These are phyloP conservation scores for Synergus japonicus DNA, from an alignment of 2,888 invertebrate genomes.

Conservation along the genomic window DNA sequence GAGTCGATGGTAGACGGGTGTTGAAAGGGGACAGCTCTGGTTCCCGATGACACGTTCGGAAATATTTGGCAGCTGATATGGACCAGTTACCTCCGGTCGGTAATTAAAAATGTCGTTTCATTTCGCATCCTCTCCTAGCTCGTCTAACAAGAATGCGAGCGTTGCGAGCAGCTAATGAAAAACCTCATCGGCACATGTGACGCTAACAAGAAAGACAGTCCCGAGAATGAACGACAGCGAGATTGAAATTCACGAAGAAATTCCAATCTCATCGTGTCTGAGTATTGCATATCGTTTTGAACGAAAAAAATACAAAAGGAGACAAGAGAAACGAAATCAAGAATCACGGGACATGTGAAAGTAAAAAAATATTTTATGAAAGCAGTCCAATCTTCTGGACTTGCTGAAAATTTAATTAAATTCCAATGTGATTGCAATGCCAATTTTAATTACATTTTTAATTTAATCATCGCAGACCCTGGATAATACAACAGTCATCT, in stretches of 20 bases:
- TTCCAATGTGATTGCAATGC: neutral
- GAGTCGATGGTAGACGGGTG: constrained; percentile 21
- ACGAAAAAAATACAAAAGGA: constrained; percentile 29
- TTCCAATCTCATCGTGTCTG: constrained; percentile 45
- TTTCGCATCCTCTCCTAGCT: constrained; percentile 55
- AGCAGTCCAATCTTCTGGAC: neutral
- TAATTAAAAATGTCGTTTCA: constrained; percentile 77
- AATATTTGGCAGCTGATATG: constrained; percentile 76
- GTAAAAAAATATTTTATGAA: constrained; percentile 22
- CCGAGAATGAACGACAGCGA: constrained; percentile 63
- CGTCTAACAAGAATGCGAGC: constrained; percentile 73
- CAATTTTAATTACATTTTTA: constrained; percentile 16
- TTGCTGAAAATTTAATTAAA: constrained; percentile 6
- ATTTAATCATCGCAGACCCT: neutral
- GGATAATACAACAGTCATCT: too few species aligned
- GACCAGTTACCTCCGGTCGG: constrained; percentile 71
- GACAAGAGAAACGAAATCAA: constrained; percentile 23
- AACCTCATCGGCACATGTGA: constrained; percentile 75
- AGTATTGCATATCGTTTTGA: constrained; percentile 40
- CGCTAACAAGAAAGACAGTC: constrained; percentile 73
- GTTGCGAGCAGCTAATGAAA: constrained; percentile 75
- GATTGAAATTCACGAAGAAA: constrained; percentile 72
- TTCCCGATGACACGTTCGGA: constrained; percentile 71
- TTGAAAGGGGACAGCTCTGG: neutral
- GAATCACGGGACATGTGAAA: constrained; percentile 31